Evolutionary conservation across 2,797 vertebrate genomes (phyloP).

Genomic region (Macropus fuliginosus): DNA sequence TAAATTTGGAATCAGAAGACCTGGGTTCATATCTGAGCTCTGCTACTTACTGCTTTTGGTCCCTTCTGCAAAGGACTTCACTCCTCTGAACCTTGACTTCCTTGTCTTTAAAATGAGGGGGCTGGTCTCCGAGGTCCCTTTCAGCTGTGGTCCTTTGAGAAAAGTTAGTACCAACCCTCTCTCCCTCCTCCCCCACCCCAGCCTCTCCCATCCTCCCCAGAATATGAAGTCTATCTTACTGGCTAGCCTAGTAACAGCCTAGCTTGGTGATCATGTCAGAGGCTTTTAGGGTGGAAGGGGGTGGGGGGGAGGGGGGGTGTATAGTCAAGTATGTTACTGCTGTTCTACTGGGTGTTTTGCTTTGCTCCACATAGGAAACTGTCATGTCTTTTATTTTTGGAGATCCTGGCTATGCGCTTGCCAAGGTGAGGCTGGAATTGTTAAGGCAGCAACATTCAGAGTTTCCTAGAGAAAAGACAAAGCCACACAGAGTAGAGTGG

Average conservation of each 20-base stretch:
- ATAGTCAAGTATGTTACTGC: background rate
- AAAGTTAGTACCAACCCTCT: background rate
- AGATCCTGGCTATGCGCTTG: slow-evolving; percentile 45
- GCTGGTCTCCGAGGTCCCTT: background rate
- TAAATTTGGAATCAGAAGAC: too few species aligned
- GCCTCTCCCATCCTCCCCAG: background rate
- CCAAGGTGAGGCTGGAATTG: slow-evolving; percentile 35
- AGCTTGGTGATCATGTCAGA: slow-evolving; percentile 23
- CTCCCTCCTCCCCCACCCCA: background rate
- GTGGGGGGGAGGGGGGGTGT: background rate
- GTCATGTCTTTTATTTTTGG: slow-evolving; percentile 7
- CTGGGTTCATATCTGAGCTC: too few species aligned
- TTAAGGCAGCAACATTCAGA: slow-evolving; percentile 17
- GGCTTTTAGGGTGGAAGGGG: slow-evolving; percentile 11
- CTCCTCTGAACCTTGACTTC: background rate
- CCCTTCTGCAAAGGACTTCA: too few species aligned
- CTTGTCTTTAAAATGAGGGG: background rate
- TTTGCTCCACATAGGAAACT: slow-evolving; percentile 45
- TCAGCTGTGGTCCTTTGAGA: background rate
- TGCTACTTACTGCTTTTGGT: too few species aligned
- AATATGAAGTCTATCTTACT: slow-evolving; percentile 16
- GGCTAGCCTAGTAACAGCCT: background rate
- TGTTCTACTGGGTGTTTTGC: slow-evolving; percentile 16
- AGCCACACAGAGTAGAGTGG: background rate
- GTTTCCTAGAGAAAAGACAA: slow-evolving; percentile 44